Percentiles rank a stretch among this genome's conserved stretches.
These are phyloP conservation scores for Microctonus hyperodae DNA, from an alignment of 2,888 invertebrate genomes.

Conservation along the genomic window DNA sequence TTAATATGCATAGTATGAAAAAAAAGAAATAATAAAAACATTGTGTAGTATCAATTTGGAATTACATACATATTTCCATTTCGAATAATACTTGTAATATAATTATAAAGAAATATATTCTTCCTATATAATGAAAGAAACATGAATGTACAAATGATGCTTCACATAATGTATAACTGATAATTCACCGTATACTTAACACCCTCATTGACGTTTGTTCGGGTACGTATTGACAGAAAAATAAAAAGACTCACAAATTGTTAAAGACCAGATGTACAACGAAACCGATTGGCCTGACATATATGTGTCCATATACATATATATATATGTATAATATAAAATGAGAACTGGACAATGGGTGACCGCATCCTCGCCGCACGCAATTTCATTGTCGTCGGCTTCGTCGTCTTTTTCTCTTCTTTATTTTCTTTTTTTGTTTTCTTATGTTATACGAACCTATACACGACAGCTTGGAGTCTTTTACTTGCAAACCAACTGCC, in stretches of 20 bases:
- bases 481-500: conserved; percentile 21
- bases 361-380: conserved; percentile 46
- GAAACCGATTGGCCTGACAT: conserved; percentile 39
- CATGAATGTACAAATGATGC: neutral
- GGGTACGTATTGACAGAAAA: conserved; percentile 21
- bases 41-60: conserved; percentile 2
- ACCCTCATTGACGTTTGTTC: conserved; percentile 11
- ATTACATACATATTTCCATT: neutral
- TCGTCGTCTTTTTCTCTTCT: conserved; percentile 25
- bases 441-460: conserved; percentile 13
- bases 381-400: conserved; percentile 47
- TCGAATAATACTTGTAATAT: neutral
- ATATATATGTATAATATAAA: neutral
- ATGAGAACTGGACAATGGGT: conserved; percentile 32
- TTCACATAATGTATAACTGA: conserved; percentile 2
- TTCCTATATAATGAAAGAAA: conserved; percentile 1
- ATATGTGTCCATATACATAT: neutral
- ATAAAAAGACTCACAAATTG: neutral
- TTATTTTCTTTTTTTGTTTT: conserved; percentile 16
- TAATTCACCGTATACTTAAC: conserved; percentile 25
- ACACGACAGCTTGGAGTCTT: conserved; percentile 38
- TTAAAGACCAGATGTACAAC: conserved; percentile 40
- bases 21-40: neutral
- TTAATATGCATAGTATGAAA: neutral
- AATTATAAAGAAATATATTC: conserved; percentile 9